phyloP scores from a whole-genome alignment of 2,888 invertebrate species.

The Microplitis deprimator region DNA sequence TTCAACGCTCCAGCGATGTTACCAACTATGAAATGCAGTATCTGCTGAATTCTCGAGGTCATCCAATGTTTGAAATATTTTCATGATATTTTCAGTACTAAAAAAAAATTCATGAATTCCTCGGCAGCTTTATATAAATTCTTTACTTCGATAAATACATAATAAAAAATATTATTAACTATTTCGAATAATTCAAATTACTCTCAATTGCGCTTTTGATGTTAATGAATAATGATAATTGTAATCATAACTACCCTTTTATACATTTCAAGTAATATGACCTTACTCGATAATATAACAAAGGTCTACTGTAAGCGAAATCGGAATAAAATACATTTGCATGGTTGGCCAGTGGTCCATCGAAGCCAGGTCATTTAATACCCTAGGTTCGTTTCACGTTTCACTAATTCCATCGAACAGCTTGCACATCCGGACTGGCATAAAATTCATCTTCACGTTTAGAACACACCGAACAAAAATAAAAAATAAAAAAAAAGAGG shows the following conservation, averaged over 20 bases:
- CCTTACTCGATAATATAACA: conserved; percentile 4
- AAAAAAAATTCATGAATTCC: too few species aligned
- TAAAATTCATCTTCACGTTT: conserved; percentile 41
- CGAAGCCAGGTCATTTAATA: conserved; percentile 43
- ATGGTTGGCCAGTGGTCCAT: conserved; percentile 26
- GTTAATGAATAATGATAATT: background rate
- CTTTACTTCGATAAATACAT: too few species aligned
- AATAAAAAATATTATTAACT: too few species aligned
- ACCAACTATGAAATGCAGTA: conserved; percentile 48
- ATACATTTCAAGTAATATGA: conserved; percentile 5
- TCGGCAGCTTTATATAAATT: too few species aligned
- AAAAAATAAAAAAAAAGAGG: conserved; percentile 19
- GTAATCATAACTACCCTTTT: background rate
- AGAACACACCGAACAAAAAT: conserved; percentile 17
- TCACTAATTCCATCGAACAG: conserved; percentile 43
- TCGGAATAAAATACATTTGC: conserved; percentile 29
- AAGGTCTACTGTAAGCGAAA: conserved; percentile 17
- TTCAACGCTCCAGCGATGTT: conserved; percentile 45
- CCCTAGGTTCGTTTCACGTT: conserved; percentile 49
- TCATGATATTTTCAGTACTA: background rate
- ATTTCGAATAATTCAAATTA: too few species aligned
- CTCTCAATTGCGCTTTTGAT: background rate
- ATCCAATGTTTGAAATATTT: conserved; percentile 8
- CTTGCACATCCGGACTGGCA: conserved; percentile 32
- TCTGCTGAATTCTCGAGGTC: conserved; percentile 45